These are phyloP conservation scores for Crypturellus undulatus DNA, from an alignment of 2,113 vertebrate species.

Conservation along the genomic window DNA sequence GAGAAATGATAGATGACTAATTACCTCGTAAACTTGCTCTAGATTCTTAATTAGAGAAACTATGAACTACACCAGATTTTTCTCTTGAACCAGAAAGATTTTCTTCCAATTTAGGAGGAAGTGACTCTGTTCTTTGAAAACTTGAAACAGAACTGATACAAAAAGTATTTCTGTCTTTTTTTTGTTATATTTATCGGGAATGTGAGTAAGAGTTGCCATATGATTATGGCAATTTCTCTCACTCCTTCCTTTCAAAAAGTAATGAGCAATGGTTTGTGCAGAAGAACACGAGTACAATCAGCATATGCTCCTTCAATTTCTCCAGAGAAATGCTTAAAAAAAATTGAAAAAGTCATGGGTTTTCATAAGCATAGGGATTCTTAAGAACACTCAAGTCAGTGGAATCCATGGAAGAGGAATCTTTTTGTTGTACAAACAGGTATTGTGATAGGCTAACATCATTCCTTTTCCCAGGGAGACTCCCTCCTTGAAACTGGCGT, in stretches of 20 bases:
- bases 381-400: background rate
- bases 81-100: background rate
- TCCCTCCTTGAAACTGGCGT: background rate
- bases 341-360: background rate
- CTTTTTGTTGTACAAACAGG: background rate
- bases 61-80: background rate
- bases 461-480: background rate
- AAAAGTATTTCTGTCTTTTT: background rate
- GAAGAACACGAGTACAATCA: background rate
- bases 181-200: background rate
- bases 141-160: background rate
- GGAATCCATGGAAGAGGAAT: background rate
- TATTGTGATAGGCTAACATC: background rate
- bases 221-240: background rate
- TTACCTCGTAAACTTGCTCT: background rate
- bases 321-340: background rate
- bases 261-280: background rate
- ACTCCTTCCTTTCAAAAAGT: background rate
- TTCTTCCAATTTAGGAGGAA: background rate
- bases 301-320: background rate
- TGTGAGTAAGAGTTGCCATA: background rate
- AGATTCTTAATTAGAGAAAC: background rate
- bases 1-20: background rate
- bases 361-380: background rate
- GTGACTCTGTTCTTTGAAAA: background rate